Evolutionary conservation across 2,113 vertebrate genomes (phyloP).

Genomic region (Charina bottae): DNA sequence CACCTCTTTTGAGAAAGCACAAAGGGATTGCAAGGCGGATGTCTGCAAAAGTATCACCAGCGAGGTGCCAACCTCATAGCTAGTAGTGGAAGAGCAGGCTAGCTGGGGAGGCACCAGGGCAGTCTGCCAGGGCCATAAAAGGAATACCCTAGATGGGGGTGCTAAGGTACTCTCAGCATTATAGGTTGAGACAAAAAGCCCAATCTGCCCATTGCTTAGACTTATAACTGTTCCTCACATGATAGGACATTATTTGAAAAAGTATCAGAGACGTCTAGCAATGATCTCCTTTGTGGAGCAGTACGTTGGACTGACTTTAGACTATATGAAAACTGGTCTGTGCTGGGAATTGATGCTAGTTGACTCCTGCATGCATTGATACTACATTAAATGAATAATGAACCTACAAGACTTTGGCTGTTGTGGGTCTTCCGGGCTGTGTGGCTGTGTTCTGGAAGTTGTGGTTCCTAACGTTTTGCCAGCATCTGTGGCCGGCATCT

Average conservation of each 20-base stretch:
- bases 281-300: not conserved
- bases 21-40: not conserved
- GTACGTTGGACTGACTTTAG: not conserved
- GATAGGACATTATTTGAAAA: not conserved
- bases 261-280: not conserved
- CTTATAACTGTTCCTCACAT: not conserved
- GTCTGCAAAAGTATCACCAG: not conserved
- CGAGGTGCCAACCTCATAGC: not conserved
- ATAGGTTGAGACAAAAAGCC: not conserved
- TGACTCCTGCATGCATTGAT: not conserved
- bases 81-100: not conserved
- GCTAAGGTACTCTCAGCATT: not conserved
- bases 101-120: not conserved
- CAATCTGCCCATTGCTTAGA: not conserved
- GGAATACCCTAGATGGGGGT: not conserved
- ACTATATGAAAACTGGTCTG: not conserved
- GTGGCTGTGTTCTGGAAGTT: too few relatives aligned
- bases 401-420: not conserved
- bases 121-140: not conserved
- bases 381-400: not conserved
- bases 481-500: too few relatives aligned
- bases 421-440: too few relatives aligned
- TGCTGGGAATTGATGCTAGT: not conserved
- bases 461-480: too few relatives aligned
- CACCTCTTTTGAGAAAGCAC: not conserved